Conservation (phyloP, 30 jellyfish, hydroid and myxozoan genomes). For the Sanderia malayensis region DNA sequence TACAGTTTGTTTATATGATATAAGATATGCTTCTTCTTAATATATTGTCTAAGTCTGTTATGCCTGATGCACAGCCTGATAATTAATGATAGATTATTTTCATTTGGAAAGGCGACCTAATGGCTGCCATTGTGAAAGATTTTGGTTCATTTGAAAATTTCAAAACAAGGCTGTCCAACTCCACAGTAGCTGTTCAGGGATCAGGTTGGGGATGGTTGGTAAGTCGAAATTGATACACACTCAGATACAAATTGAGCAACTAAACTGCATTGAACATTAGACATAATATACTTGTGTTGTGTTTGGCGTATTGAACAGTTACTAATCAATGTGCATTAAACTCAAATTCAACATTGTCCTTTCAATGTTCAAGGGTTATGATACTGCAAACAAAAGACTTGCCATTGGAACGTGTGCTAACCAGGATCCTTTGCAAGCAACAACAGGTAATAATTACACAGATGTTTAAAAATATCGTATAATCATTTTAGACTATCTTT, state of each 20-base stretch:
- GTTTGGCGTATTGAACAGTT: neutral
- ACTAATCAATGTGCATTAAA: neutral
- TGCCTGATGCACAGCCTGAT: too few relatives aligned
- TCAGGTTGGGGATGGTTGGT: constrained; percentile 99
- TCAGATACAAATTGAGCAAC: too few relatives aligned
- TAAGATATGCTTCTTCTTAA: too few relatives aligned
- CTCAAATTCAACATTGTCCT: neutral
- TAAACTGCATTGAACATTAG: too few relatives aligned
- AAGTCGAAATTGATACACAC: too few relatives aligned
- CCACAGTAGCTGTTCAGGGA: constrained; percentile 98
- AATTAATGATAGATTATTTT: too few relatives aligned
- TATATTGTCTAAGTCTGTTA: too few relatives aligned
- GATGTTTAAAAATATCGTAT: too few relatives aligned
- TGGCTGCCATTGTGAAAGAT: constrained; percentile 77
- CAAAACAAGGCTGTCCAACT: constrained; percentile 70
- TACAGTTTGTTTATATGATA: too few relatives aligned
- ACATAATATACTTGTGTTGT: neutral
- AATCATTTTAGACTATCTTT: too few relatives aligned
- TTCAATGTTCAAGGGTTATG: constrained; percentile 68
- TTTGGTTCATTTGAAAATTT: constrained; percentile 91
- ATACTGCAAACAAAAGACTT: constrained; percentile 61
- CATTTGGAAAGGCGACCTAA: constrained; percentile 70
- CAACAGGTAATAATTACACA: constrained; percentile 71
- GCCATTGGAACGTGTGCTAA: constrained; percentile 84
- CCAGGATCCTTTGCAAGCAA: constrained; percentile 97